Evolutionary conservation across 64 coral and sea anemone genomes (phyloP).

Genomic region (Acropora yongei): DNA sequence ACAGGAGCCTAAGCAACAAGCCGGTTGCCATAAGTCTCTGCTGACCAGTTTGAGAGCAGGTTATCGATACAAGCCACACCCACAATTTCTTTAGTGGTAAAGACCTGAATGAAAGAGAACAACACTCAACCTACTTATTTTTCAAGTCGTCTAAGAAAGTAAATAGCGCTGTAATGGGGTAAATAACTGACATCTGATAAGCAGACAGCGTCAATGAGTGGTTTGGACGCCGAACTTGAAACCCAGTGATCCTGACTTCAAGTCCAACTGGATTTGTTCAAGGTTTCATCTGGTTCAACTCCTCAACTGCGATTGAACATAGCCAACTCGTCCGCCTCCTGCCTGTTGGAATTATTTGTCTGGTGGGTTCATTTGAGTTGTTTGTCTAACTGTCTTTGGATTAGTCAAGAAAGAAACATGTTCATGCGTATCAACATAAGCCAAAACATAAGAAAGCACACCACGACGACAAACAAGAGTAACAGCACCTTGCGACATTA

Average conservation of each 20-base stretch:
- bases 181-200: too few species aligned
- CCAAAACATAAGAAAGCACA: too few species aligned
- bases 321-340: too few species aligned
- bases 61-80: constrained; percentile 95
- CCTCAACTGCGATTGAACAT: too few species aligned
- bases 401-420: too few species aligned
- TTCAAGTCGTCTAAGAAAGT: not conserved
- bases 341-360: too few species aligned
- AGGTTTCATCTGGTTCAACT: too few species aligned
- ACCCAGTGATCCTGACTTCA: too few species aligned
- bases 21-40: constrained; percentile 98
- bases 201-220: too few species aligned
- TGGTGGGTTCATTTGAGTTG: not conserved
- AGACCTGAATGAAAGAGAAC: constrained; percentile 35
- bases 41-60: constrained; percentile 99
- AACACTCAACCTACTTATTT: not conserved
- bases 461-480: not conserved
- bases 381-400: not conserved
- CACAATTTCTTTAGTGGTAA: constrained; percentile 89
- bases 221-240: too few species aligned
- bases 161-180: not conserved
- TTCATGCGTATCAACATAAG: too few species aligned
- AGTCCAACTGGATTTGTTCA: too few species aligned
- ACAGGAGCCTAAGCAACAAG: constrained; percentile 79
- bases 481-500: constrained; percentile 86